Evolutionary conservation across 1,140 invertebrate species (phyloP).

Genomic region (Scaptomyza hsui): DNA sequence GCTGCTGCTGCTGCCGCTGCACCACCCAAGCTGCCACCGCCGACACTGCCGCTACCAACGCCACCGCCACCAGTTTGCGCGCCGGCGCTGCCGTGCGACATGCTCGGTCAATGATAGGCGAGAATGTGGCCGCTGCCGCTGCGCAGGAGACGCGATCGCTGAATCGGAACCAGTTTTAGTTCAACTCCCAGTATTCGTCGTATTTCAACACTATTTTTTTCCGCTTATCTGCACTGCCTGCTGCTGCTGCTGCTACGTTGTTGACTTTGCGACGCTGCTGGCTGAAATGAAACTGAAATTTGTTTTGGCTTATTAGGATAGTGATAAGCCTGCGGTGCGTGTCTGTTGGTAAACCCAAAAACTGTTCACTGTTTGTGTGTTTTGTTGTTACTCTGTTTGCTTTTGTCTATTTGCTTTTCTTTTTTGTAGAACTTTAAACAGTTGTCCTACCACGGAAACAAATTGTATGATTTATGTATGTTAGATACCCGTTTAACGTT

Average conservation of each 20-base stretch:
- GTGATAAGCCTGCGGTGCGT: slow-evolving; percentile 42
- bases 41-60: slow-evolving; percentile 62
- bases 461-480: slow-evolving; percentile 38
- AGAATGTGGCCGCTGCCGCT: slow-evolving; percentile 29
- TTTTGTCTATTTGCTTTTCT: slow-evolving; percentile 12
- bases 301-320: slow-evolving; percentile 66
- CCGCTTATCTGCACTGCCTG: slow-evolving; percentile 38
- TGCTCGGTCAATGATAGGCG: slow-evolving; percentile 53
- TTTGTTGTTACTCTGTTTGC: slow-evolving; percentile 16
- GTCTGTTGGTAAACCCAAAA: slow-evolving; percentile 11
- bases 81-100: slow-evolving; percentile 78
- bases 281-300: slow-evolving; percentile 66
- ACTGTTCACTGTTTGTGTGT: slow-evolving; percentile 8
- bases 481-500: slow-evolving; percentile 19
- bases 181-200: slow-evolving; percentile 11
- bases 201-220: slow-evolving; percentile 1
- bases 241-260: slow-evolving; percentile 30
- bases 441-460: slow-evolving; percentile 31
- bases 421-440: slow-evolving; percentile 57
- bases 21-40: slow-evolving; percentile 51
- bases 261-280: slow-evolving; percentile 42
- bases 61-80: slow-evolving; percentile 51
- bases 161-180: not conserved
- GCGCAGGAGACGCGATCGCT: slow-evolving; percentile 24
- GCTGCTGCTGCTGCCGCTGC: slow-evolving; percentile 62